Evolutionary conservation across 1,140 invertebrate species (phyloP).

Genomic region (Araneus ventricosus): DNA sequence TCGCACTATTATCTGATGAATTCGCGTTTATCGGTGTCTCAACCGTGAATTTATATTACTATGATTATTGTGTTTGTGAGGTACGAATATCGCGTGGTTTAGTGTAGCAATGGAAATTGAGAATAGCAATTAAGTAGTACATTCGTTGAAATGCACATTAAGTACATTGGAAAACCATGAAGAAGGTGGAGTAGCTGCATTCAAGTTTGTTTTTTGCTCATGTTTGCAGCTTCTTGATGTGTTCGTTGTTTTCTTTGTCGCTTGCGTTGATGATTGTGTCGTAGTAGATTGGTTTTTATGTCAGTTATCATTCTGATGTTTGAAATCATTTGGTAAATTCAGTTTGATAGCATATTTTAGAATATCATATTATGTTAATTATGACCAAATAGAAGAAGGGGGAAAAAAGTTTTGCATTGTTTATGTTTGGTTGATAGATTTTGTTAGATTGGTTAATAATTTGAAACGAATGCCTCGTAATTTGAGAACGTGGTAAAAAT

Average conservation of each 20-base stretch:
- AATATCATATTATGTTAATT: too few relatives aligned
- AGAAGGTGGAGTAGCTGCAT: not conserved
- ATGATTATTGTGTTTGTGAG: slow-evolving; percentile 26
- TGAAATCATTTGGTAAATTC: not conserved
- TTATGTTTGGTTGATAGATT: too few relatives aligned
- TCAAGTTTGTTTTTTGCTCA: not conserved
- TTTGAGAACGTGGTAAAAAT: too few relatives aligned
- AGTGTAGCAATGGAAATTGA: not conserved
- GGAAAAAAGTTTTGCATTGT: too few relatives aligned
- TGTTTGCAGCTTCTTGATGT: not conserved
- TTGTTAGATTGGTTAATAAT: too few relatives aligned
- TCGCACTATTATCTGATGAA: slow-evolving; percentile 17
- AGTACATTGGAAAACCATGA: not conserved
- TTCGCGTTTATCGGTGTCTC: not conserved
- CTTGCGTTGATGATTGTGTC: not conserved
- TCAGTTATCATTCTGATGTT: not conserved
- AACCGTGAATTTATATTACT: slow-evolving; percentile 7
- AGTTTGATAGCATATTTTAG: too few relatives aligned
- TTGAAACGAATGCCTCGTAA: too few relatives aligned
- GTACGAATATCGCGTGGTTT: not conserved
- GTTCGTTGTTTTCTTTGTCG: not conserved
- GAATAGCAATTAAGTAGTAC: slow-evolving; percentile 2
- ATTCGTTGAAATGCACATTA: not conserved
- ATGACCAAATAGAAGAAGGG: too few relatives aligned
- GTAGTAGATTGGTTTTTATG: not conserved